Evolutionary conservation across 2,888 invertebrate genomes (phyloP).

Genomic region (Zeuzera pyrina): DNA sequence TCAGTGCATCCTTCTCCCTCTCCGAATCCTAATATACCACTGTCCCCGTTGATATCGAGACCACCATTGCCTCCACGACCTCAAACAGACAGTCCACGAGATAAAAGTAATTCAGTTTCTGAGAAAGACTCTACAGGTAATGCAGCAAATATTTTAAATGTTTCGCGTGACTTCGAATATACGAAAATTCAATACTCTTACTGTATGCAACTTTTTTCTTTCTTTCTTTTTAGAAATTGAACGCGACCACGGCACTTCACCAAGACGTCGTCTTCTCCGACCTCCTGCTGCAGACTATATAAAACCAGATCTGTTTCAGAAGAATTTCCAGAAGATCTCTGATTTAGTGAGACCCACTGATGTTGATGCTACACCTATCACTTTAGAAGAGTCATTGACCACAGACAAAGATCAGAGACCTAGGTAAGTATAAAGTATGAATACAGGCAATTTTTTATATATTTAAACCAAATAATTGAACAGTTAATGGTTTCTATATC

Average conservation of each 20-base stretch:
- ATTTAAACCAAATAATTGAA: neutral
- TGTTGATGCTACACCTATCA: slow-evolving; percentile 31
- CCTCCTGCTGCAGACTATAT: slow-evolving; percentile 74
- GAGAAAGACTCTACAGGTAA: slow-evolving; percentile 49
- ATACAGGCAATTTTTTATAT: neutral
- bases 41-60: slow-evolving; percentile 41
- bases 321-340: slow-evolving; percentile 65
- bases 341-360: slow-evolving; percentile 55
- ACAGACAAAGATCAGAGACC: slow-evolving; percentile 51
- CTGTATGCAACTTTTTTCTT: too few species aligned
- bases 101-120: slow-evolving; percentile 29
- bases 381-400: slow-evolving; percentile 33
- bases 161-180: too few species aligned
- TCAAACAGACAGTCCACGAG: slow-evolving; percentile 33
- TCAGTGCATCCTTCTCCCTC: neutral
- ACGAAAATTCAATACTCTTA: too few species aligned
- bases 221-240: too few species aligned
- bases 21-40: slow-evolving; percentile 27
- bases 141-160: too few species aligned
- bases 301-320: slow-evolving; percentile 71
- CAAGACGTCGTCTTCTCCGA: slow-evolving; percentile 63
- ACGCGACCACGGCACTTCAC: slow-evolving; percentile 41
- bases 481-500: neutral
- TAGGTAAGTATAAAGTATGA: slow-evolving; percentile 25
- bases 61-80: slow-evolving; percentile 53